Percentiles rank a stretch among this genome's conserved stretches.
These are phyloP conservation scores for Anadara kagoshimensis DNA, from an alignment of 1,140 invertebrate genomes.

Conservation along the genomic window DNA sequence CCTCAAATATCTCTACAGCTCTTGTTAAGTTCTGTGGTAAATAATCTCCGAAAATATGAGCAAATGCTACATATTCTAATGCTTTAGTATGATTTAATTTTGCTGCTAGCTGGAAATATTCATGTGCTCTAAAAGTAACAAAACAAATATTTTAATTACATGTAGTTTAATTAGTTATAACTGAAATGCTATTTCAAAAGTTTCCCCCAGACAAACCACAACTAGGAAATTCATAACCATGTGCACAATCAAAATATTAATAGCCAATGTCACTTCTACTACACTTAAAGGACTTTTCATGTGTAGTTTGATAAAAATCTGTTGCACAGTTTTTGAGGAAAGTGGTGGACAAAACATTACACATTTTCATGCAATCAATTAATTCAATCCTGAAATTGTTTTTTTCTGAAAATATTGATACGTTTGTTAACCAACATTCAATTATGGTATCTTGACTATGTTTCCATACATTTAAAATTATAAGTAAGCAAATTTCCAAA, in stretches of 20 bases:
- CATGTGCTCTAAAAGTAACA: conserved; percentile 65
- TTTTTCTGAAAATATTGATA: too few species aligned
- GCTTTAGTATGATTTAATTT: conserved; percentile 86
- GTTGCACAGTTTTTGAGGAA: too few species aligned
- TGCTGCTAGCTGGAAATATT: conserved; percentile 81
- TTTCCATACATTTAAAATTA: too few species aligned
- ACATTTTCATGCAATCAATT: too few species aligned
- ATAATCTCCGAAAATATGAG: conserved; percentile 85
- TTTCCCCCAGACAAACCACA: neutral
- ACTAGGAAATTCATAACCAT: neutral
- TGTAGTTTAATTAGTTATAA: too few species aligned
- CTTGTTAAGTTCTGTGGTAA: conserved; percentile 83
- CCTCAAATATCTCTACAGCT: conserved; percentile 86
- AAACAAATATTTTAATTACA: too few species aligned
- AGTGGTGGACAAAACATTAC: neutral
- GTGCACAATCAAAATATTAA: too few species aligned
- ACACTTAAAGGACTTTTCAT: neutral
- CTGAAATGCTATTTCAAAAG: neutral
- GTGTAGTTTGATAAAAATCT: neutral
- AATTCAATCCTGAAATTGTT: too few species aligned
- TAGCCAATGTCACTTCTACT: neutral
- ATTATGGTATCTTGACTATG: too few species aligned
- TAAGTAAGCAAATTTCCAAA: too few species aligned
- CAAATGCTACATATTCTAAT: conserved; percentile 89
- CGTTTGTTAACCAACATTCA: too few species aligned